Conservation (phyloP, 2,797 vertebrate species). For the Pantherophis vulpinus region DNA sequence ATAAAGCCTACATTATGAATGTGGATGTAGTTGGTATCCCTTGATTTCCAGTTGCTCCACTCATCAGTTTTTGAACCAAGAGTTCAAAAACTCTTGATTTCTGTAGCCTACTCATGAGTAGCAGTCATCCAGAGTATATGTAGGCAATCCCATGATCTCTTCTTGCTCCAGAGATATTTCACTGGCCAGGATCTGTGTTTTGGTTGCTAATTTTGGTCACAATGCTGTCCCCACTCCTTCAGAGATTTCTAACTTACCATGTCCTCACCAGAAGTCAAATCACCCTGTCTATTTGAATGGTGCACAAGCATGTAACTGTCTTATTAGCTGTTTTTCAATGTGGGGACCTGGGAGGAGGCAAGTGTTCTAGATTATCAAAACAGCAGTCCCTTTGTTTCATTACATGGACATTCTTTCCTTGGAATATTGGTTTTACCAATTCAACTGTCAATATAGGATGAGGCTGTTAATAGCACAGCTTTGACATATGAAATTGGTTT, state of each 20-base stretch:
- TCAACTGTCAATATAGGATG: background rate
- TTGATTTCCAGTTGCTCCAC: background rate
- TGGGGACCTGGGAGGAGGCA: too few relatives aligned
- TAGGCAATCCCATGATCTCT: background rate
- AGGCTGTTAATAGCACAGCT: slow-evolving; percentile 44
- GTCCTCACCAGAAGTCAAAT: background rate
- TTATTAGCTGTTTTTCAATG: background rate
- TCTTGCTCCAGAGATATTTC: background rate
- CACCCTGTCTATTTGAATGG: background rate
- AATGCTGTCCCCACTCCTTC: background rate
- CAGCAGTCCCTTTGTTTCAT: slow-evolving; percentile 14
- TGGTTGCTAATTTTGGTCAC: background rate
- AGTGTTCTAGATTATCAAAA: background rate
- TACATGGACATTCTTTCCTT: background rate
- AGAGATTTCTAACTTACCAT: background rate
- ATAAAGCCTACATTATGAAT: too few relatives aligned
- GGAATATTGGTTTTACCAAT: background rate
- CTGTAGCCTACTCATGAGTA: background rate
- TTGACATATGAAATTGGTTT: slow-evolving; percentile 59
- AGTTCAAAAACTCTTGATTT: background rate
- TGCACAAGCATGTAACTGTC: background rate
- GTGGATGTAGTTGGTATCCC: too few relatives aligned
- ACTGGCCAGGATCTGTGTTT: background rate
- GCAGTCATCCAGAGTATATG: background rate
- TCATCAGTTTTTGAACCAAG: background rate